Evolutionary conservation across 2,797 vertebrate species (phyloP), one percentile per base, ranked within the genome.

Genomic region (Melanotaenia maccullochi): DNA sequence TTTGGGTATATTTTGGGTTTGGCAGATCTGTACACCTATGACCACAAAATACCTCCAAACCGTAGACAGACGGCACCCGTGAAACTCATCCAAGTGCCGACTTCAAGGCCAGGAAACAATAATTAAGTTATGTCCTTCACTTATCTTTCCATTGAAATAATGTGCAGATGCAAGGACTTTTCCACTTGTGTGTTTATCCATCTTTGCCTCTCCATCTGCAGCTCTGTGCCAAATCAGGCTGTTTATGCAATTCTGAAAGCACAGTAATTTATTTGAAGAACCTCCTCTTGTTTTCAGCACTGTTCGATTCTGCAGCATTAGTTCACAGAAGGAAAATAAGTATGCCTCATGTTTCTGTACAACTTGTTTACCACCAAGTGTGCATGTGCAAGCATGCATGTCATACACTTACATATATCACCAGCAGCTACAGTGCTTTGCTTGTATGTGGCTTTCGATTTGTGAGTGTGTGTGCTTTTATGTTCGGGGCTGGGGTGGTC

Each of bases 221-320:
- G 44, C 68, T 74, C 61, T 42, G 52, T 28, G 61, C 22, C 55
- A 57, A 76, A 83, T 82, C 38, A 71, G 77, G 67, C 79, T 73
- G 71, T 78, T 82, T 76, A 76, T 67, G 78, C 63, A 80, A 83
- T 60, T 65, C 71, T 60, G 75, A 56, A 59, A 87, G 67, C 64
- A 55, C 42, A 32, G 51, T 44, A 55, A 71, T 83, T 86, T 90
- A 88, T 89, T 85, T 87, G 72, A 65, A 83, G 79, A 72, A 69
- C 30, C 64, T 79, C 69, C 66, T 82, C 68, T 79, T 81, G 71
- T 78, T 76, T 80, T 70, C 20, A 69, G 73, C 70, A 70, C 68
- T 75, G 32, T 60, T 57, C 20, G 24, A 51, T 7, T 40, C 72
- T 24, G 63, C 71, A 38, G 47, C 5, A 36, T 42, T 60, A 73